Evolutionary conservation across 2,888 invertebrate genomes (phyloP), one percentile per base, ranked within the genome.

Genomic region (Hirtodrosophila trivittata): DNA sequence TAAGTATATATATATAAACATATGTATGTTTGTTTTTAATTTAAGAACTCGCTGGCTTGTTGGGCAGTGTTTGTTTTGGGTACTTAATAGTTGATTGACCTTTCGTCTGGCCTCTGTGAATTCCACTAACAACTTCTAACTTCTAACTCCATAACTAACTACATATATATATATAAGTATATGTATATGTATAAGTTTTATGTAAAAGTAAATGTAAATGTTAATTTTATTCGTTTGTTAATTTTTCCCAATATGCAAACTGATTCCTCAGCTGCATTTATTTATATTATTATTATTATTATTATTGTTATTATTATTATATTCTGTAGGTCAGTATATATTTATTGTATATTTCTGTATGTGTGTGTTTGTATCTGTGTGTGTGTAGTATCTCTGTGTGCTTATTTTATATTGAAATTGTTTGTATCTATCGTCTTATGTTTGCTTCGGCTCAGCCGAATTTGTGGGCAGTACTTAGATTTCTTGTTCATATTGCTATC

Each of bases 51-150:
- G 72, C 54, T 69, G 69, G 63, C 58, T 66, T 69, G 35, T 62
- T 25, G 70, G 77, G 80, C 80, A 80, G 77, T 77, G 75, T 66
- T 73, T 77, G 75, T 66, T 73, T 35, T 54, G 58, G 54, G 51
- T 58, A 54, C 52, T 55, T 18, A 47, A 50, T 65, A 72, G 76
- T 78, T 72, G 51, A 54, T 72, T 50, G 68, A 55, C 60, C 73
- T 33, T 39, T 9, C 41, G n/a, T 32, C 2, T 50, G 65, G 52
- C 60, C 60, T 60, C 41, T 54, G 62, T 49, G 57, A 77, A 67
- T 77, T 75, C 64, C 64, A 54, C 69, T 55, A 75, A 62, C 51
- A 63, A 39, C 55, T 38, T 32, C 18, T 21, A 21, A 21, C 18
- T 21, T 21, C 18, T 21, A 49, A 46, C 58, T 50, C 52, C 52